Base-by-base conservation (phyloP, 92 coral and sea anemone species). In the Bergia sp. region DNA sequence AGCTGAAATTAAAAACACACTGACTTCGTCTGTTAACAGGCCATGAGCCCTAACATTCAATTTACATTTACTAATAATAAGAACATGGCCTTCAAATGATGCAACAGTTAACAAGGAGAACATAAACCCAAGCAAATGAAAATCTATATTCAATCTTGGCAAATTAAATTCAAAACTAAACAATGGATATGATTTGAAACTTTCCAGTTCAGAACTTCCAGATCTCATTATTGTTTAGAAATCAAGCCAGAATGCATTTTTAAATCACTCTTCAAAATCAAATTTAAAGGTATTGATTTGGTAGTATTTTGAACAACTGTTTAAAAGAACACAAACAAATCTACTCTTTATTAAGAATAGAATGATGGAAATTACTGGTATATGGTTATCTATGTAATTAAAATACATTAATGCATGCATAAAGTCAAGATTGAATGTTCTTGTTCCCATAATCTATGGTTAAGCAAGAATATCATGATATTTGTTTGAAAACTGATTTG, bases 401-500 rank as follows among this genome's bases (percentile, higher is more conserved):
- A 82, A 36, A 41, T 29, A 79, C 50, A 65, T 11, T 79, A 29
- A n/a, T 72, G 49, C 75, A 67, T n/a, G 57, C 37, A 67, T 65
- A 39, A 29, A 66, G n/a, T 82, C n/a, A 16, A 43, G 58, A 65
- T 65, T 73, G 73, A 82, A 44, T 66, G 21, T 66, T 67, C 77
- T 23, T 43, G 47, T 42, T 42, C 38, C 73, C 42, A 47, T 82
- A 69, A 82, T 82, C 37, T 41, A 61, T 66, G 18, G 57, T 66
- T 23, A 15, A 67, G 29, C 73, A 42, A 66, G 37, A 43, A 18
- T 1, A 42, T 21, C 43, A 43, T 43, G 57, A 66, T 18, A 82
- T 82, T 71, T 82, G 37, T 82, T n/a, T 82, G 37, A 43, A 82
- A 64, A 82, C 29, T 57, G 44, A 20, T 49, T 82, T 67, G 76